Conservation (phyloP, 2,888 invertebrate species). For the Drosophila anomelani region DNA sequence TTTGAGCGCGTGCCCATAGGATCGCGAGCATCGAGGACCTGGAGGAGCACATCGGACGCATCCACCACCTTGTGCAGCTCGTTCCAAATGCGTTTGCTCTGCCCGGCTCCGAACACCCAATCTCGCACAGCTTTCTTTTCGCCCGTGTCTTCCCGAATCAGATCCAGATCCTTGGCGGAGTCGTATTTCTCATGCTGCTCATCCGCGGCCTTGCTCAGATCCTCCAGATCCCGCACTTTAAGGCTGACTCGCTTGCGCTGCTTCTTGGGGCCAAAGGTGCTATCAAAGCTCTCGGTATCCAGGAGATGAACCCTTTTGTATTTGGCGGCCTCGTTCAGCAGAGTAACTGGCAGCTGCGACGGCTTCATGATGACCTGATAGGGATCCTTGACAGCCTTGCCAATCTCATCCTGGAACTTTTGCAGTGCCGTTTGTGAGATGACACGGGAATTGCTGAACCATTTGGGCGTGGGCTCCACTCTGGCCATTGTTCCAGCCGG, state of each 20-base stretch:
- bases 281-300: slow-evolving; percentile 97
- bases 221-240: slow-evolving; percentile 90
- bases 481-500: slow-evolving; percentile 95
- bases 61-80: slow-evolving; percentile 99
- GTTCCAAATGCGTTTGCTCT: slow-evolving; percentile 99
- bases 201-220: slow-evolving; percentile 90
- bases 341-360: slow-evolving; percentile 96
- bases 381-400: slow-evolving; percentile 96
- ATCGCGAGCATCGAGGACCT: slow-evolving; percentile 98
- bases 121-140: slow-evolving; percentile 93
- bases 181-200: slow-evolving; percentile 91
- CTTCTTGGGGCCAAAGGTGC: slow-evolving; percentile 98
- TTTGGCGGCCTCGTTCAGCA: slow-evolving; percentile 96
- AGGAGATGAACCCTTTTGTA: slow-evolving; percentile 96
- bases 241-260: slow-evolving; percentile 95
- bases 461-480: slow-evolving; percentile 98
- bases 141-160: slow-evolving; percentile 92
- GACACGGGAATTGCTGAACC: slow-evolving; percentile 99
- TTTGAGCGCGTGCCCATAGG: slow-evolving; percentile 98
- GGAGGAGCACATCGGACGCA: slow-evolving; percentile 98
- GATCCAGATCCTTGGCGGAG: slow-evolving; percentile 92
- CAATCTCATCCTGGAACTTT: slow-evolving; percentile 97
- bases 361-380: slow-evolving; percentile 99
- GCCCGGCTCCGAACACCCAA: slow-evolving; percentile 97
- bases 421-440: slow-evolving; percentile 96